phyloP scores from a whole-genome alignment of 2,888 invertebrate species.

The Drosophila kanekoi region DNA sequence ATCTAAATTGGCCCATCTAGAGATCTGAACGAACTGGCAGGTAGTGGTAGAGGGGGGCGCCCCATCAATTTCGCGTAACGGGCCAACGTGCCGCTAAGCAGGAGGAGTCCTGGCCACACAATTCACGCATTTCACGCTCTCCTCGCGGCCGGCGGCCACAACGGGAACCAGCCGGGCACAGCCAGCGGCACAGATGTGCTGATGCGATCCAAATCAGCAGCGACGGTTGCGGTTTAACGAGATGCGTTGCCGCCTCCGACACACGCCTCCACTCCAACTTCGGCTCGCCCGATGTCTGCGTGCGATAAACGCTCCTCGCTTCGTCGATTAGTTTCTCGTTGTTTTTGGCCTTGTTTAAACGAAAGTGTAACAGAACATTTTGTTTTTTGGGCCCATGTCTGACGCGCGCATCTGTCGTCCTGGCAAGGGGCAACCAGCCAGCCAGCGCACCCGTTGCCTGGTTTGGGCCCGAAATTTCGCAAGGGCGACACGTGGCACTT shows the following conservation, averaged over 20 bases:
- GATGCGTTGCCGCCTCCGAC: slow-evolving; percentile 80
- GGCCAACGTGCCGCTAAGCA: slow-evolving; percentile 60
- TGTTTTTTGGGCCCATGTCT: slow-evolving; percentile 47
- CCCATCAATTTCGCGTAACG: slow-evolving; percentile 73
- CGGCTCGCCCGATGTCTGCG: slow-evolving; percentile 45
- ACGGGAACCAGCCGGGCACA: slow-evolving; percentile 52
- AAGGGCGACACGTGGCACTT: slow-evolving; percentile 82
- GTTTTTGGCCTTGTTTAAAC: slow-evolving; percentile 55
- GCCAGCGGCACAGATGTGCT: slow-evolving; percentile 75
- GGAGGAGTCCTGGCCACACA: slow-evolving; percentile 49
- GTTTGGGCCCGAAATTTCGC: slow-evolving; percentile 42
- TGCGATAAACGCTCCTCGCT: slow-evolving; percentile 65
- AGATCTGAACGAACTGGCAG: slow-evolving; percentile 46
- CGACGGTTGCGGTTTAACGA: slow-evolving; percentile 81
- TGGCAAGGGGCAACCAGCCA: slow-evolving; percentile 17
- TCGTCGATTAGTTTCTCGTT: slow-evolving; percentile 62
- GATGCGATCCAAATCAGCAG: slow-evolving; percentile 69
- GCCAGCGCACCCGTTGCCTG: slow-evolving; percentile 3
- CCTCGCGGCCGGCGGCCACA: slow-evolving; percentile 25
- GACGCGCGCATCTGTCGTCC: slow-evolving; percentile 73
- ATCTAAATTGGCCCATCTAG: slow-evolving; percentile 77
- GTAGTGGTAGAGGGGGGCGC: slow-evolving; percentile 21
- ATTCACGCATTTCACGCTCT: slow-evolving; percentile 66
- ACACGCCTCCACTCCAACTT: slow-evolving; percentile 19
- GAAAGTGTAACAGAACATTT: slow-evolving; percentile 72